Percentiles rank a stretch among this genome's conserved stretches.
phyloP scores from a whole-genome alignment of 1,140 invertebrate species.

The Grapholita molesta region DNA sequence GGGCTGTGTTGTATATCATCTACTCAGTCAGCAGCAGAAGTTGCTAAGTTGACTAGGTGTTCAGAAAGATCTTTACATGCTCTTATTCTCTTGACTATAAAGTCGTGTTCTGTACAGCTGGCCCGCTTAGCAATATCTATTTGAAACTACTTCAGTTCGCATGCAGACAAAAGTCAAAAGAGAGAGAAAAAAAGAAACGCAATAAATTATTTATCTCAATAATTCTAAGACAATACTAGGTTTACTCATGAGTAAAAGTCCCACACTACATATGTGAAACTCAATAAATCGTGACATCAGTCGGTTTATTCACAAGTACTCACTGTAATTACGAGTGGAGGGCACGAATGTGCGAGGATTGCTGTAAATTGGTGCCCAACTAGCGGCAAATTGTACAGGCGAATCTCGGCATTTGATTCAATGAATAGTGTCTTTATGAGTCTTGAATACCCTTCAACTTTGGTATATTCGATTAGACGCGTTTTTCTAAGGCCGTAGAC shows the following conservation, averaged over 20 bases:
- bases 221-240: too few relatives aligned
- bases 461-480: background rate
- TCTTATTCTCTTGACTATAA: too few relatives aligned
- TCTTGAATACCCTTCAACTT: background rate
- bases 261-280: background rate
- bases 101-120: too few relatives aligned
- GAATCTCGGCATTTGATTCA: constrained; percentile 22
- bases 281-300: constrained; percentile 28
- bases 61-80: too few relatives aligned
- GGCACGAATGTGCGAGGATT: constrained; percentile 31
- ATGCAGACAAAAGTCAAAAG: too few relatives aligned
- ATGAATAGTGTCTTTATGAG: background rate
- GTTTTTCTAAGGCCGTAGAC: background rate
- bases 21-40: too few relatives aligned
- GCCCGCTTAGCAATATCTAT: too few relatives aligned
- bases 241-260: too few relatives aligned
- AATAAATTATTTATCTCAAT: too few relatives aligned
- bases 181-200: too few relatives aligned
- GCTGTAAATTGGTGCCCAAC: constrained; percentile 57
- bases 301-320: constrained; percentile 35
- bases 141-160: too few relatives aligned
- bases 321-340: background rate
- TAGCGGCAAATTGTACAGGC: constrained; percentile 53
- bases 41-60: too few relatives aligned
- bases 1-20: background rate